These are phyloP conservation scores for Myopa tessellatipennis DNA, from an alignment of 2,888 invertebrate genomes.

Conservation along the genomic window DNA sequence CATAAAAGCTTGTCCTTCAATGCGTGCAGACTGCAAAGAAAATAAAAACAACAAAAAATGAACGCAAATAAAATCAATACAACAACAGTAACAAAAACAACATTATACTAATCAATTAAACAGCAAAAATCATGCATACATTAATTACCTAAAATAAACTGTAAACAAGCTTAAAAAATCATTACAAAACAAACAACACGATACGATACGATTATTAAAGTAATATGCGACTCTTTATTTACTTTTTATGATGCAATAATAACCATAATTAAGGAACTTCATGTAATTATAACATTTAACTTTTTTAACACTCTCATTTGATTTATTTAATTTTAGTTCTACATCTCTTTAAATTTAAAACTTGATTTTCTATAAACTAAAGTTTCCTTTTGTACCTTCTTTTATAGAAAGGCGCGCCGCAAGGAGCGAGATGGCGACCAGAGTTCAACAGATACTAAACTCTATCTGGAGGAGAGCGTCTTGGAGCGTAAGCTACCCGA, in stretches of 20 bases:
- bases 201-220: background rate
- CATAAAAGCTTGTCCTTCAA: background rate
- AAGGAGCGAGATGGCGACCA: conserved; percentile 91
- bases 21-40: conserved; percentile 10
- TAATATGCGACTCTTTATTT: too few relatives aligned
- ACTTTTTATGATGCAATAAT: background rate
- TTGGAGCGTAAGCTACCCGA: conserved; percentile 94
- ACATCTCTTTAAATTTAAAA: background rate
- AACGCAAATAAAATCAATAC: too few relatives aligned
- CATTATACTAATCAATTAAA: background rate
- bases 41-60: background rate
- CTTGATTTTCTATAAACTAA: background rate
- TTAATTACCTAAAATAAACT: background rate
- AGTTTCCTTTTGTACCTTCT: background rate
- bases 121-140: background rate
- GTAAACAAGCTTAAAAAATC: background rate
- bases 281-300: too few relatives aligned
- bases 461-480: conserved; percentile 94
- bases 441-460: conserved; percentile 85
- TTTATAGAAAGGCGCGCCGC: conserved; percentile 92
- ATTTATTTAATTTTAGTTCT: too few relatives aligned
- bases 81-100: too few relatives aligned
- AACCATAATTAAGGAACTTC: background rate
- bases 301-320: too few relatives aligned
- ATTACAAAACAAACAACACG: background rate